These are phyloP conservation scores for Porites australiensis DNA, from an alignment of 64 coral and sea anemone species.

Conservation along the genomic window DNA sequence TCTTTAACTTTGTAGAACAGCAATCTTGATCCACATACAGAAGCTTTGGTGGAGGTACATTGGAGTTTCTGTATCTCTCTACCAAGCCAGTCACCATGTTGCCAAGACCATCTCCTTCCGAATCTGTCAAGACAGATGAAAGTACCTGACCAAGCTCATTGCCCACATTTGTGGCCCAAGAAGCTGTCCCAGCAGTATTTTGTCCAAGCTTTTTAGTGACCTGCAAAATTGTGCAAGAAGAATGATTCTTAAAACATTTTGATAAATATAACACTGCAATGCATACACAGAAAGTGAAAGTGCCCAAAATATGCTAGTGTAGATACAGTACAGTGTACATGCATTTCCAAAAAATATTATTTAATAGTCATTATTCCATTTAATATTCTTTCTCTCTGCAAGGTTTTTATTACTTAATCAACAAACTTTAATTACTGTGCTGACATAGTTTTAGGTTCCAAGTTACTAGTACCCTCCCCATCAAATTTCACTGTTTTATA, in stretches of 20 bases:
- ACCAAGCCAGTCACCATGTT: slow-evolving; percentile 25
- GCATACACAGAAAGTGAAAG: too few relatives aligned
- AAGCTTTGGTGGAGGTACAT: neutral
- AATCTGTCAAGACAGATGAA: slow-evolving; percentile 33
- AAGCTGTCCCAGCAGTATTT: slow-evolving; percentile 68
- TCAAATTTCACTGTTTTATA: too few relatives aligned
- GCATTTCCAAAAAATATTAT: too few relatives aligned
- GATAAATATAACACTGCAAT: too few relatives aligned
- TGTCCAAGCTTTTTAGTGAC: slow-evolving; percentile 76
- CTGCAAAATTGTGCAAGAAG: slow-evolving; percentile 49
- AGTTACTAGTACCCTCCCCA: too few relatives aligned
- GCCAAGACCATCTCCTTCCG: slow-evolving; percentile 9
- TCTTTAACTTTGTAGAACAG: slow-evolving; percentile 29
- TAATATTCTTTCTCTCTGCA: too few relatives aligned
- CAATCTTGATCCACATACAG: slow-evolving; percentile 50
- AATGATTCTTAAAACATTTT: neutral
- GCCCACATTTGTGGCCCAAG: slow-evolving; percentile 60
- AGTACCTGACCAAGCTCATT: slow-evolving; percentile 62
- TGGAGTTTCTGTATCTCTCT: neutral
- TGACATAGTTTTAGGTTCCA: too few relatives aligned
- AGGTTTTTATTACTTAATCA: too few relatives aligned
- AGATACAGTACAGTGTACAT: too few relatives aligned
- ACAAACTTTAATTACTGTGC: too few relatives aligned
- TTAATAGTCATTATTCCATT: too few relatives aligned
- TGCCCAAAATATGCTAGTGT: too few relatives aligned